Base-by-base conservation (phyloP, 2,113 vertebrate species). In the Salvator merianae region DNA sequence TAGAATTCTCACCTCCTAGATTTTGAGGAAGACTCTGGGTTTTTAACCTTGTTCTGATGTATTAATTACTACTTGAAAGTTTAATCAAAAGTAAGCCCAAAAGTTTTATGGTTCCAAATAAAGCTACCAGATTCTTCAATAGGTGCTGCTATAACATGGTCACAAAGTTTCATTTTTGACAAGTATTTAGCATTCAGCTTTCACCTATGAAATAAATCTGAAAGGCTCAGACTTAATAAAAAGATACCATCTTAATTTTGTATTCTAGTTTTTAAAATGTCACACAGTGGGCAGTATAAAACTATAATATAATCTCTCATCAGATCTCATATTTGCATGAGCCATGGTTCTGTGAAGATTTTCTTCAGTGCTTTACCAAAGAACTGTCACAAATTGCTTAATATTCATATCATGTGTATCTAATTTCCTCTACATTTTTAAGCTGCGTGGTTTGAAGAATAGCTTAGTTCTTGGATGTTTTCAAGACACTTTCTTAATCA, bases 201-300 rank as follows among this genome's bases (percentile, higher is more conserved):
- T 87, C 1, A 80, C 62, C 74, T 71, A 32, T 34, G 69, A 72
- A 87, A 24, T 34, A 88, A 77, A 81, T 84, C 3, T 53, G 53
- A 53, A 90, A 77, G 79, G 82, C 71, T 87, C 18, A 43, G 24
- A 77, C 80, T 88, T n/a, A 47, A 18, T 82, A 68, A 66, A 72
- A 88, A 87, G 10, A 32, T 2, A 34, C 0, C 0, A 28, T 38
- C 22, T 40, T 80, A 72, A 82, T 83, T 90, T 91, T 84, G 32
- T 2, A 71, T 88, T 84, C 14, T 70, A 18, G 10, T 79, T 90
- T 92, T n/a, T 30, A 38, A 85, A 92, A 92, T 88, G 84, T 88
- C 87, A 87, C 63, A 32, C 0, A 0, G 47, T 87, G 13, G 70
- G 40, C 83, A 90, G 55, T 78, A 71, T 78, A 84, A 87, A 63